phyloP scores from a whole-genome alignment of 2,888 invertebrate species.

The Chrysomela aeneicollis region DNA sequence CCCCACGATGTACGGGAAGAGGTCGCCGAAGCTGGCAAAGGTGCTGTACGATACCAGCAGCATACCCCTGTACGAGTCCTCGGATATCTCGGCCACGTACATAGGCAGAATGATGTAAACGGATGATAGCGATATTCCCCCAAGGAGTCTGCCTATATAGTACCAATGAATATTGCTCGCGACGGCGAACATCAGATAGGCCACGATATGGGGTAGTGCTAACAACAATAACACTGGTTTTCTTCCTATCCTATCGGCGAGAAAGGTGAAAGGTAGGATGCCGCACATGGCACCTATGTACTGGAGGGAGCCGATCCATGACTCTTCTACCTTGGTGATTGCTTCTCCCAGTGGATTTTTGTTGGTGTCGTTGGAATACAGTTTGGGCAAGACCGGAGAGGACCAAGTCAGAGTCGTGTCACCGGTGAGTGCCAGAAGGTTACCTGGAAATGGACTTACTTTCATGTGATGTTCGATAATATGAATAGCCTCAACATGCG shows the following conservation, averaged over 20 bases:
- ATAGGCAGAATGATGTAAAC: slow-evolving; percentile 78
- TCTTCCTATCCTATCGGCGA: slow-evolving; percentile 71
- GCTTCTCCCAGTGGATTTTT: slow-evolving; percentile 52
- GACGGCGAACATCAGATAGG: slow-evolving; percentile 42
- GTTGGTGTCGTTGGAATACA: slow-evolving; percentile 37
- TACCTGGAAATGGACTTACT: slow-evolving; percentile 53
- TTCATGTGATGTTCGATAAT: too few species aligned
- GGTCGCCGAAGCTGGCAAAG: slow-evolving; percentile 72
- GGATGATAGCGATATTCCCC: slow-evolving; percentile 73
- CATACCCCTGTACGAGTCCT: slow-evolving; percentile 79
- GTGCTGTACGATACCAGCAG: slow-evolving; percentile 74
- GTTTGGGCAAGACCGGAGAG: slow-evolving; percentile 44
- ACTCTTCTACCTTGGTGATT: slow-evolving; percentile 56
- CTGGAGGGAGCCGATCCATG: slow-evolving; percentile 64
- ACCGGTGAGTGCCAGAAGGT: slow-evolving; percentile 58
- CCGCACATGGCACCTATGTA: slow-evolving; percentile 65
- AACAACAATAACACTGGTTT: slow-evolving; percentile 73
- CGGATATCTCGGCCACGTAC: slow-evolving; percentile 86
- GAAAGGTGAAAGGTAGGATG: slow-evolving; percentile 72
- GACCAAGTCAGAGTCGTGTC: slow-evolving; percentile 63
- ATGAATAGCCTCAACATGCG: too few species aligned
- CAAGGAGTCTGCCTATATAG: slow-evolving; percentile 66
- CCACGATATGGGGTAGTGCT: slow-evolving; percentile 70
- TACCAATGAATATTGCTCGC: slow-evolving; percentile 37
- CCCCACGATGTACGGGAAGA: slow-evolving; percentile 59